Evolutionary conservation across 2,888 invertebrate genomes (phyloP), one percentile per base, ranked within the genome.

Genomic region (Standfussiana lucernea): DNA sequence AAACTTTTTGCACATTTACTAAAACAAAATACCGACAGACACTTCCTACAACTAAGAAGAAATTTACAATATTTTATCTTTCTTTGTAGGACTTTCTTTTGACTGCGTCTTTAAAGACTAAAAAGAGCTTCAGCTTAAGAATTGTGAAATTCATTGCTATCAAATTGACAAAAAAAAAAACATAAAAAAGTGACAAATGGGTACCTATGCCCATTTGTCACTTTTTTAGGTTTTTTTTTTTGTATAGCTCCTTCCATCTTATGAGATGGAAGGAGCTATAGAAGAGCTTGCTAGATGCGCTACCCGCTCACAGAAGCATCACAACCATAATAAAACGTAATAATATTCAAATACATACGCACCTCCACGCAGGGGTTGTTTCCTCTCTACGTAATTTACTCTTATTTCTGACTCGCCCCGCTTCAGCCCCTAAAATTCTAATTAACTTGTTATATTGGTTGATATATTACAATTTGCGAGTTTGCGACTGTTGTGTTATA

Each of bases 371-470:
- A n/a, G 32, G 69, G 64, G 47, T 72, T 66, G n/a, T 45, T 77
- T 72, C 62, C 53, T 65, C 35, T 66, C 32, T 66, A 37, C 66
- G 61, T 74, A 76, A 87, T 79, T 73, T 66, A 72, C 76, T 77
- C 76, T 66, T 74, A 79, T 61, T 72, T 68, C 28, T 21, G 50
- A 37, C 61, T 71, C 70, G 15, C 32, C 47, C 64, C 61, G 47
- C 37, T 47, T 37, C 45, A 61, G 15, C 61, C 70, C 73, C 61
- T 71, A 67, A 77, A 79, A 86, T 79, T 84, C 65, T 86, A 88
- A 88, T 88, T 88, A 89, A 76, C 84, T 77, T 78, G 79, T 82
- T 75, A 67, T 67, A 84, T 77, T 45, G 50, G 77, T 68, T 75
- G 75, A 75, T 79, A 75, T 80, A 82, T 79, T 70, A 69, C 68